Evolutionary conservation across 2,888 invertebrate species (phyloP), one percentile per base, ranked within the genome.

Genomic region (Hypomecis atomaria): DNA sequence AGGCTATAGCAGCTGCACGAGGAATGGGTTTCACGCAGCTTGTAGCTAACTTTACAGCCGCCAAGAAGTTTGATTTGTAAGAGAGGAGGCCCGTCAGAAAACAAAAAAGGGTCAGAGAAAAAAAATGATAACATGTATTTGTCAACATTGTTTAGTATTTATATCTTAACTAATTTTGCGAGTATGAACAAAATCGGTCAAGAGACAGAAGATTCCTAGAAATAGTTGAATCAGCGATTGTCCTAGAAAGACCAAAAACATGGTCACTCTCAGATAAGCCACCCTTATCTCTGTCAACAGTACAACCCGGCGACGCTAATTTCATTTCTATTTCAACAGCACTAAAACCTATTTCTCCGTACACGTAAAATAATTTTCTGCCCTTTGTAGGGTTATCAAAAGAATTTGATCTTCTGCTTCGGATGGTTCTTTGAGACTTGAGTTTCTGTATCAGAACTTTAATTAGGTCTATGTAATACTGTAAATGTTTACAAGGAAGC

Each of bases 401-500:
- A 82, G 78, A 78, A 78, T 80, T 78, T 79, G 77, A 80, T 81
- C 81, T 74, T 76, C 76, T 74, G 73, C 71, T 63, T 74, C 59
- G 66, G 75, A 74, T 74, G 70, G 70, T 60, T 37, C 71, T 73
- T 74, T 76, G 71, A 63, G 13, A 57, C 47, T 62, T 53, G 34
- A 33, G 44, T 45, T 62, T 45, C 45, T 57, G 54, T 61, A 42
- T 48, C 43, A 8, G 13, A 45, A 55, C 11, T 54, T 54, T 42
- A 34, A 42, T 53, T 53, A 6, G 23, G 23, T n/a, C n/a, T 8
- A 38, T 8, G 6, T 38, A 3, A 38, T 38, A 38, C 38, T 3
- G 38, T 38, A 38, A 23, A 23, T 23, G 23, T 23, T 23, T 23
- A 23, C 23, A 23, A 23, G 23, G 23, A 3, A 23, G 23, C 23